These are phyloP conservation scores for Nemopilema nomurai DNA, from an alignment of 30 jellyfish, hydroid and myxozoan genomes.

Conservation along the genomic window DNA sequence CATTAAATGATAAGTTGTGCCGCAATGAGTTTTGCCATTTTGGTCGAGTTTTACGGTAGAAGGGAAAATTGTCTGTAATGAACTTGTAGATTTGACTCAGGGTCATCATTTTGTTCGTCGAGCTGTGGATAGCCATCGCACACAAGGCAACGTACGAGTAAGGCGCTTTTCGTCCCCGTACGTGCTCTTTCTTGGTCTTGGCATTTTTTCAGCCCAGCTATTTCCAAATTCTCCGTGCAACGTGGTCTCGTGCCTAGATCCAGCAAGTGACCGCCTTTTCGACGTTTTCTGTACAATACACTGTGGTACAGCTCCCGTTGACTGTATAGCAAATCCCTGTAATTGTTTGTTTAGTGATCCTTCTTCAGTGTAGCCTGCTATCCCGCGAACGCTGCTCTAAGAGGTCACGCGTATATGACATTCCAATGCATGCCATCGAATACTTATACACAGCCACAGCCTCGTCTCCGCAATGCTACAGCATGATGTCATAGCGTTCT, in stretches of 20 bases:
- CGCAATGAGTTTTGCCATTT: constrained; percentile 97
- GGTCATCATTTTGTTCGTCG: constrained; percentile 94
- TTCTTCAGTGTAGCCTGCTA: neutral
- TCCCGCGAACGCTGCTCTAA: neutral
- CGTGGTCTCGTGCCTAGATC: too few relatives aligned
- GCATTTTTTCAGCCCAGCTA: constrained; percentile 67
- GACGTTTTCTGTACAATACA: too few relatives aligned
- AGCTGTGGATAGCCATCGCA: constrained; percentile 98
- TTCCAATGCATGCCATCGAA: constrained; percentile 24
- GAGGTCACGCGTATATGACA: constrained; percentile 54
- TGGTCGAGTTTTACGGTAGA: constrained; percentile 80
- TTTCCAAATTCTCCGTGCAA: too few relatives aligned
- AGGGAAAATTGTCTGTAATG: constrained; percentile 91
- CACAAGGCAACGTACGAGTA: constrained; percentile 96
- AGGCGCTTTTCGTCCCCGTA: constrained; percentile 95
- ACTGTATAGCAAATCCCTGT: neutral
- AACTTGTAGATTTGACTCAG: constrained; percentile 87
- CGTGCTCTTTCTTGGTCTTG: constrained; percentile 93
- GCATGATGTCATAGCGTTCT: constrained; percentile 6
- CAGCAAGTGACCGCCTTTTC: neutral
- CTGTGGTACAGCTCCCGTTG: neutral
- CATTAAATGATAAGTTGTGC: constrained; percentile 92
- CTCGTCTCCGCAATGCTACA: constrained; percentile 26
- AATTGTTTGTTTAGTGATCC: constrained; percentile 51
- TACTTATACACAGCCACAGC: constrained; percentile 38